Percentiles rank a stretch among this genome's conserved stretches.
These are phyloP conservation scores for Heterodera filipjevi DNA, from an alignment of 2,888 invertebrate species.

Conservation along the genomic window DNA sequence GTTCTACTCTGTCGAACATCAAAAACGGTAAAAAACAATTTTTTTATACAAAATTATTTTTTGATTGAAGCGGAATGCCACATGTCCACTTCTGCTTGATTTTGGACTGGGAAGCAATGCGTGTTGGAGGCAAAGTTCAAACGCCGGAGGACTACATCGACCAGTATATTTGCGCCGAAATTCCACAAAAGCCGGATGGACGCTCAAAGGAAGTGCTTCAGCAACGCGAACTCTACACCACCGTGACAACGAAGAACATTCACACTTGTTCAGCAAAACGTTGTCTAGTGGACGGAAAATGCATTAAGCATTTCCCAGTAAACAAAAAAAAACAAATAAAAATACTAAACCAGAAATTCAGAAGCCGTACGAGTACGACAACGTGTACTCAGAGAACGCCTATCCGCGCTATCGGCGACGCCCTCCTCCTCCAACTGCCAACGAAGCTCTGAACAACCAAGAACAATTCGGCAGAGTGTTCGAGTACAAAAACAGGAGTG, in stretches of 20 bases:
- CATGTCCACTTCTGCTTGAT: background rate
- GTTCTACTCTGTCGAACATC: background rate
- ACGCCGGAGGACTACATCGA: background rate
- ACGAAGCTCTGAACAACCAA: background rate
- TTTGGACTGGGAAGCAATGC: constrained; percentile 4
- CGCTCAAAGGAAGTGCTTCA: background rate
- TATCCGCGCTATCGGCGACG: background rate
- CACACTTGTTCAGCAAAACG: background rate
- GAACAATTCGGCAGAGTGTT: background rate
- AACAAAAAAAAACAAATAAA: background rate
- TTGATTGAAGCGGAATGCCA: background rate
- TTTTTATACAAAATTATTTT: background rate
- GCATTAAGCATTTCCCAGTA: background rate
- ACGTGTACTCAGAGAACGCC: background rate
- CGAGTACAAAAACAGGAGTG: background rate
- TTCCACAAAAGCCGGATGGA: background rate
- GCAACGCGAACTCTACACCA: background rate
- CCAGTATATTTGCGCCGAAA: background rate
- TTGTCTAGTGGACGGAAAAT: background rate
- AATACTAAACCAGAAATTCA: too few relatives aligned
- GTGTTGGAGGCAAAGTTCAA: background rate
- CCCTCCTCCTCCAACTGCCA: background rate
- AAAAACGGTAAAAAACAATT: background rate
- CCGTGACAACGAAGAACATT: background rate
- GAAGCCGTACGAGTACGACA: background rate